These are phyloP conservation scores for Lamprotornis superbus DNA, from an alignment of 2,113 vertebrate species.

Conservation along the genomic window DNA sequence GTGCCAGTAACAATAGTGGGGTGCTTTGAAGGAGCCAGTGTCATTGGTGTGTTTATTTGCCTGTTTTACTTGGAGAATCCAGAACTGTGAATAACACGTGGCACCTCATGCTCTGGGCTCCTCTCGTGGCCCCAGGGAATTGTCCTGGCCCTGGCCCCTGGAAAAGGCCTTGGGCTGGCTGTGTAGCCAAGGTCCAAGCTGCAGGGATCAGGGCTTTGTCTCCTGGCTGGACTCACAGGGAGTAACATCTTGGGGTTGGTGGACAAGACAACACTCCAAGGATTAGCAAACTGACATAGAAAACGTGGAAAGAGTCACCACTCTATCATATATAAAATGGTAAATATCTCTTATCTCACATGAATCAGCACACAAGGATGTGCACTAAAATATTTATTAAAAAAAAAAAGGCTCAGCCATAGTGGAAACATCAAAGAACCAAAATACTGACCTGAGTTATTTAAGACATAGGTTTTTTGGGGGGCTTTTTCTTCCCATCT, in stretches of 20 bases:
- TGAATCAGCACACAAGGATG: not conserved
- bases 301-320: not conserved
- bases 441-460: not conserved
- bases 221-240: not conserved
- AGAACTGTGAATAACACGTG: not conserved
- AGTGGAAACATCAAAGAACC: not conserved
- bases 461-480: not conserved
- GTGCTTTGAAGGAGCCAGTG: not conserved
- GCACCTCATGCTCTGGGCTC: not conserved
- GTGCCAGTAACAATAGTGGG: not conserved
- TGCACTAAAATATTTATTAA: not conserved
- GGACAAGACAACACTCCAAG: not conserved
- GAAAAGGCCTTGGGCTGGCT: not conserved
- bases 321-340: not conserved
- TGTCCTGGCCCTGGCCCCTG: accelerated
- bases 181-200: not conserved
- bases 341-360: not conserved
- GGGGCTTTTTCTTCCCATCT: not conserved
- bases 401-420: not conserved
- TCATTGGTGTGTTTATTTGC: not conserved
- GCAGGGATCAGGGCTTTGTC: not conserved
- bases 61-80: not conserved
- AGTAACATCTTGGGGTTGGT: not conserved
- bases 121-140: accelerated
- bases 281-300: not conserved